Evolutionary conservation across 1,140 invertebrate species (phyloP).

Genomic region (Brachystomella parvula): DNA sequence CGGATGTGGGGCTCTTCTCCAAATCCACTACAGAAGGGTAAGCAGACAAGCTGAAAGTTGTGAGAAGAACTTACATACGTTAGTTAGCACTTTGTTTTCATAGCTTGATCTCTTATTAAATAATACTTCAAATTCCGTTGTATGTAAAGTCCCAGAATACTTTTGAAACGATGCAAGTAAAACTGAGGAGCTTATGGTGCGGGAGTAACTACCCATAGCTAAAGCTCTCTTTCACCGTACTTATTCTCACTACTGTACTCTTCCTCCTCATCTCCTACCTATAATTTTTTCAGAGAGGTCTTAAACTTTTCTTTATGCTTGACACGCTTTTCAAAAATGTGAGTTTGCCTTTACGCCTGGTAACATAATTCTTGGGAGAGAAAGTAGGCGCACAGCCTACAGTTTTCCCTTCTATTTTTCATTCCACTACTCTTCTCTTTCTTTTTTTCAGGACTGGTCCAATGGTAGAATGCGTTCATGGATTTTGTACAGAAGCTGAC

Average conservation of each 20-base stretch:
- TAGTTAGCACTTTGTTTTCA: not conserved
- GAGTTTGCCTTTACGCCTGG: not conserved
- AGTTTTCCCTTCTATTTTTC: conserved; percentile 7
- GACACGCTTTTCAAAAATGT: conserved; percentile 1
- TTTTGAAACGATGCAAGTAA: not conserved
- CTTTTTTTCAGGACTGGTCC: conserved; percentile 10
- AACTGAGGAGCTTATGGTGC: not conserved
- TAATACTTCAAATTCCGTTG: too few species aligned
- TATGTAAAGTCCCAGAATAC: not conserved
- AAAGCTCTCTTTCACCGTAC: not conserved
- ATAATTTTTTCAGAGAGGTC: not conserved
- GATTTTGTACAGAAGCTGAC: conserved; percentile 26
- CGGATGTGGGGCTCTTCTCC: not conserved
- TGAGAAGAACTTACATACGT: too few species aligned
- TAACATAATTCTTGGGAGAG: not conserved
- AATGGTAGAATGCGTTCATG: conserved; percentile 31
- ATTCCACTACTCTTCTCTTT: conserved; percentile 9
- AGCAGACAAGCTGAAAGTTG: too few species aligned
- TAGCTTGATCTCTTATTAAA: not conserved
- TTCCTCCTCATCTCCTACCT: not conserved
- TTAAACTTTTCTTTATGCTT: conserved; percentile 5
- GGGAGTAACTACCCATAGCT: not conserved
- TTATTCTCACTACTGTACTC: not conserved
- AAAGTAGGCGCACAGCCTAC: not conserved
- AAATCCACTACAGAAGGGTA: not conserved